Evolutionary conservation across 2,113 vertebrate species (phyloP), one percentile per base, ranked within the genome.

Genomic region (Erpornis zantholeuca): DNA sequence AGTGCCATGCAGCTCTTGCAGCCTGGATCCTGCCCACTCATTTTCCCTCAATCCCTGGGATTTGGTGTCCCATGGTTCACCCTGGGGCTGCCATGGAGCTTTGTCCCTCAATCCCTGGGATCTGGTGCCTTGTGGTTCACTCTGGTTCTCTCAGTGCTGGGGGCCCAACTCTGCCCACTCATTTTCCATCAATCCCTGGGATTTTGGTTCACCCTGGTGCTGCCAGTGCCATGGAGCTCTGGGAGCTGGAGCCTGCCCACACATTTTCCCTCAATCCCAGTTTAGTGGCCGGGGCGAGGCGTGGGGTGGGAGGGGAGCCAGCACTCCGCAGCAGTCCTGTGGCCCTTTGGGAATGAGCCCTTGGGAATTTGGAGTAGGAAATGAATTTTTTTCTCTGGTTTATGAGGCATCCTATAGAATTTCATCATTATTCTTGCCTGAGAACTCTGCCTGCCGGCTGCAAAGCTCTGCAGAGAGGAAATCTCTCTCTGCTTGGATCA

Each of bases 11-110:
- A 38, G 59, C 16, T 29, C 28, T 53, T 17, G 53, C 29, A 54
- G 29, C 53, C 52, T 31, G 29, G 18, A 54, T 19, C 53, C n/a
- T n/a, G n/a, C n/a, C n/a, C 28, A 29, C 28, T 29, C 19, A 3
- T 64, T 56, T 47, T 56, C 82, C 40, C 40, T 40, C 40, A 23
- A 2, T 66, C 42, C 28, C 42, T n/a, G 22, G 31, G 21, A 6
- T 45, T 3, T n/a, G 15, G 20, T 2, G 10, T 2, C 21, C 50
- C 21, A 68, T 1, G 72, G 73, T 98, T 98, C 98, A 98, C 98
- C 98, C 98, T 69, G 64, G 78, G 82, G 81, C 95, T 97, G 97
- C 98, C 98, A 96, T 16, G 65, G n/a, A 78, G 47, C 2, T 0
- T 64, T 56, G 40, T 56, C 82, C 40, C 40, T 40, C 40, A 23